Conservation (phyloP, 2,113 vertebrate genomes). For the Anoura caudifer region DNA sequence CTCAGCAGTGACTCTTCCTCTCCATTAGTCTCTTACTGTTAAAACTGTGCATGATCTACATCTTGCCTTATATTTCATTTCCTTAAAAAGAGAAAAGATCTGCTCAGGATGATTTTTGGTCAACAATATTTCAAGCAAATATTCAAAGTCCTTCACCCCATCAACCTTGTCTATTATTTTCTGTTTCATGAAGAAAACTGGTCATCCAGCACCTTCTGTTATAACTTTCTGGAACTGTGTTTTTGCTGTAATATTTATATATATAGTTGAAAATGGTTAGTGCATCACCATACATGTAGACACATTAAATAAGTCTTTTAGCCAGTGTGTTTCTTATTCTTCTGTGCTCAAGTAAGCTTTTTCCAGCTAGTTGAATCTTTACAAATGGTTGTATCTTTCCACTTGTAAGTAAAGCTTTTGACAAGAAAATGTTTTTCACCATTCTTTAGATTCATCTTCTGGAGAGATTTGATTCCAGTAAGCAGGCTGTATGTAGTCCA, state of each 20-base stretch:
- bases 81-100: background rate
- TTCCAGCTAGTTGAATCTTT: background rate
- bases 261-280: background rate
- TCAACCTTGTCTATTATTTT: background rate
- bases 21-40: background rate
- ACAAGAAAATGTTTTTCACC: background rate
- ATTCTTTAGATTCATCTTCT: background rate
- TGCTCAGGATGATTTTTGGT: background rate
- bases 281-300: background rate
- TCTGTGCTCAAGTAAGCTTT: slow-evolving; percentile 1
- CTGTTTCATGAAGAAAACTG: background rate
- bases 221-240: background rate
- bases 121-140: background rate
- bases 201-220: background rate
- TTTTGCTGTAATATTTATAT: slow-evolving; percentile 30
- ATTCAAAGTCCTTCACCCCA: background rate
- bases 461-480: background rate
- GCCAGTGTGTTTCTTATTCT: background rate
- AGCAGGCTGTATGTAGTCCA: background rate
- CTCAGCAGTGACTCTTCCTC: slow-evolving; percentile 2
- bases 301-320: background rate
- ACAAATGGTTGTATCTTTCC: background rate
- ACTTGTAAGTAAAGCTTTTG: background rate
- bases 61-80: background rate
- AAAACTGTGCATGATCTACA: background rate